phyloP scores from a whole-genome alignment of 2,113 vertebrate genomes.

The Circaetus gallicus region DNA sequence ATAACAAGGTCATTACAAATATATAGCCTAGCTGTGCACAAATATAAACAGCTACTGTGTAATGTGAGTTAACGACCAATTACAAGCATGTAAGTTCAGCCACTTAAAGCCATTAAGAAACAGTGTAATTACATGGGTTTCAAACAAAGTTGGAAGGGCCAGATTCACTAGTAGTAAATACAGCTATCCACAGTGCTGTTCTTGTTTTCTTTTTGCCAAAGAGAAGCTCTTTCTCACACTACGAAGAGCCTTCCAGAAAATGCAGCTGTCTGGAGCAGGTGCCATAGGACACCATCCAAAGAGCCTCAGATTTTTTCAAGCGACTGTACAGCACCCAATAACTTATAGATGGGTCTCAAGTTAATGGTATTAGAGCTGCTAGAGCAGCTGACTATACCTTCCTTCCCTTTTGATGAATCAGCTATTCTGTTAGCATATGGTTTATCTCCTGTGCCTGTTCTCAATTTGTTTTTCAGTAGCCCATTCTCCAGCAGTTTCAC shows the following conservation, averaged over 20 bases:
- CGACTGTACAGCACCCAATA: background rate
- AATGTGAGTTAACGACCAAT: background rate
- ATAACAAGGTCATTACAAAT: slow-evolving; percentile 1
- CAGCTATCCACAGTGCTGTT: background rate
- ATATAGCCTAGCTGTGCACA: background rate
- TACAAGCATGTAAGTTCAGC: background rate
- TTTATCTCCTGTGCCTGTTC: background rate
- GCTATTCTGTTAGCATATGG: background rate
- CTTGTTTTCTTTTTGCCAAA: background rate
- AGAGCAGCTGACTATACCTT: background rate
- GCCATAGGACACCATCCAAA: background rate
- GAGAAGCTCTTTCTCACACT: background rate
- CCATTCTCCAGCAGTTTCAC: background rate
- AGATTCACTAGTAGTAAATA: background rate
- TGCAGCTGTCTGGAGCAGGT: background rate
- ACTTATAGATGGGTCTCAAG: background rate
- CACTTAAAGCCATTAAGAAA: background rate
- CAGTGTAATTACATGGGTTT: background rate
- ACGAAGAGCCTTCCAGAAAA: background rate
- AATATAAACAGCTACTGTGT: background rate
- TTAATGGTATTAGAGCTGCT: background rate
- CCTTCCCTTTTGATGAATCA: background rate
- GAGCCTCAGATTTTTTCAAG: background rate
- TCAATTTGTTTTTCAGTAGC: background rate
- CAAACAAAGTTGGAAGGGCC: background rate